Base-by-base conservation (phyloP, 1,140 invertebrate species). In the Chrysomallon squamiferum region DNA sequence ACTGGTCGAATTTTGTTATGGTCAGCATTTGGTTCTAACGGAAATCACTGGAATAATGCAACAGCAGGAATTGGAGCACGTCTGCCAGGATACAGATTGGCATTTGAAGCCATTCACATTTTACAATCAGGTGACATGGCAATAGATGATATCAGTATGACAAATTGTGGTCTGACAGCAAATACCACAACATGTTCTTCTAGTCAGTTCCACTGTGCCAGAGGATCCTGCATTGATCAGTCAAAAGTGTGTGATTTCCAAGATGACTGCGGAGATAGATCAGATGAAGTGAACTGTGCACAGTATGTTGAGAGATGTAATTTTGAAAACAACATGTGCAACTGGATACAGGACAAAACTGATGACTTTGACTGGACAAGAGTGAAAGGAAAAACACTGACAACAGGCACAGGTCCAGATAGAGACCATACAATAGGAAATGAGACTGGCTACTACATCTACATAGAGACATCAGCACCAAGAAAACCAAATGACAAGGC, bases 401-500 rank as follows among this genome's bases (percentile, higher is more conserved):
- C 77, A 15, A 13, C 50, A 1, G 69, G 67, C 38, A 82, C 80
- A 30, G 83, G 79, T 22, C 80, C 80, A 41, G 66, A 60, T 43
- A 54, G 56, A 45, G 83, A 84, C 61, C 83, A 84, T 62, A 79
- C 81, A 1, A 74, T 74, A 56, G 74, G 77, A 43, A 78, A 71
- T 56, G 29, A 57, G 35, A 68, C 65, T 59, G 92, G 92, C 27
- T 88, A 91, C 78, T 94, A 93, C 78, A 88, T 93, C 82, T 93
- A 91, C 75, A 90, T 93, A 35, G 92, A 93, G 73, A 90, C 91
- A 47, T 90, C 91, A 3, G 71, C 78, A 1, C 89, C 90, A 1
- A 81, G 88, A 47, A 79, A 86, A 59, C 79, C 85, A 18, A 92
- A 92, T 76, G 91, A 93, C 63, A 90, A 88, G 0, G 92, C 92